These are phyloP conservation scores for Anguilla japonica DNA, from an alignment of 2,113 vertebrate species.

Conservation along the genomic window DNA sequence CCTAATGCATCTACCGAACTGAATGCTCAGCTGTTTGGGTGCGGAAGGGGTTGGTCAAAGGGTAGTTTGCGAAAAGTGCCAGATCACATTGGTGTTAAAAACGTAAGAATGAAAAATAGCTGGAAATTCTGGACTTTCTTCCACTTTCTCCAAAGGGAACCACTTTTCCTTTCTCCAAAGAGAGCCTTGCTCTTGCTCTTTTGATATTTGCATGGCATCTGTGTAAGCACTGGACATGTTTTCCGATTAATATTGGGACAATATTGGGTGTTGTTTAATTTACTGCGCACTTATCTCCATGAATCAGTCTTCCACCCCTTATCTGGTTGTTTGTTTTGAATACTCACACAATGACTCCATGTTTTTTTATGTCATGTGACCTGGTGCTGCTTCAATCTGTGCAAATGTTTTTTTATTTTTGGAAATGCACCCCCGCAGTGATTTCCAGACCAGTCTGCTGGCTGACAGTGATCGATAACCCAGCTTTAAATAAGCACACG, in stretches of 20 bases:
- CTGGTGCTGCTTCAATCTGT: neutral
- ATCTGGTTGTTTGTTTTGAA: neutral
- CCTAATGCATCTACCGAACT: slow-evolving; percentile 29
- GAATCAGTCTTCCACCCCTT: neutral
- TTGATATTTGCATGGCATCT: neutral
- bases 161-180: neutral
- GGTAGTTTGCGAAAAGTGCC: neutral
- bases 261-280: neutral
- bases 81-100: neutral
- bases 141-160: neutral
- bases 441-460: neutral
- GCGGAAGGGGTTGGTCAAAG: slow-evolving; percentile 9
- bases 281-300: neutral
- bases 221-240: neutral
- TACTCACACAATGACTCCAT: slow-evolving; percentile 9
- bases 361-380: neutral
- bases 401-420: neutral
- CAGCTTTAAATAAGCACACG: neutral
- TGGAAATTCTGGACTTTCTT: neutral
- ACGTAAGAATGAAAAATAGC: neutral
- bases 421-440: neutral
- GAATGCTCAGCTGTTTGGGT: slow-evolving; percentile 27
- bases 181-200: neutral
- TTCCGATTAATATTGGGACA: neutral
- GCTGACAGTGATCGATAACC: neutral